Evolutionary conservation across 2,797 vertebrate species (phyloP), one percentile per base, ranked within the genome.

Genomic region (Glyptemys insculpta): DNA sequence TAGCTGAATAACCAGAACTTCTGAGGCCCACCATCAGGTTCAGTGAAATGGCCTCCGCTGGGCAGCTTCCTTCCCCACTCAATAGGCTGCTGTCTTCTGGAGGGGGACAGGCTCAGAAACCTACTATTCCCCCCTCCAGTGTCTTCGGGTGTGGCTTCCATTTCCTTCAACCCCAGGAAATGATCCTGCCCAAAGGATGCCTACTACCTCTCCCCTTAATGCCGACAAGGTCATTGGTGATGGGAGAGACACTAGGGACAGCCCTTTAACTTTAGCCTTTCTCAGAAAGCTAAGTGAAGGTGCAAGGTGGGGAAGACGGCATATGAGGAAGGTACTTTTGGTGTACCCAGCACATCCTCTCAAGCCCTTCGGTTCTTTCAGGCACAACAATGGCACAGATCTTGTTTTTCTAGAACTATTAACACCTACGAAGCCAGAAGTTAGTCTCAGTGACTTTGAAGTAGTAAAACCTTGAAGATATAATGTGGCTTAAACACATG

Each of bases 401-500:
- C 93, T 97, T 98, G 94, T 95, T 97, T 97, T 96, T 78, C 95
- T 81, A 79, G 84, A 88, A 92, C 90, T 91, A 52, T 93, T 98
- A 97, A 94, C 97, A 96, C 96, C 92, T 96, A 96, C 95, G 94
- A 96, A 97, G 90, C 90, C 96, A 92, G 57, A 88, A 95, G 94
- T 97, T 94, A 96, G 96, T 97, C 93, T 95, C 92, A 62, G 65
- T 94, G 91, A 95, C 98, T 97, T 97, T 98, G 97, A 97, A 98
- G 95, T 95, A 81, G 86, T 95, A 96, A 97, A 97, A 97, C 95
- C 98, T 98, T 98, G 97, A 98, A 97, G 97, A 97, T 88, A 98
- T 97, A 97, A 97, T 97, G 91, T 97, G 95, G 94, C 92, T 98
- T 97, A 97, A 97, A 97, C 96, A 97, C 98, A 97, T 96, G 97